Base-by-base conservation (phyloP, 1,140 invertebrate genomes). In the Brachionus angularis region DNA sequence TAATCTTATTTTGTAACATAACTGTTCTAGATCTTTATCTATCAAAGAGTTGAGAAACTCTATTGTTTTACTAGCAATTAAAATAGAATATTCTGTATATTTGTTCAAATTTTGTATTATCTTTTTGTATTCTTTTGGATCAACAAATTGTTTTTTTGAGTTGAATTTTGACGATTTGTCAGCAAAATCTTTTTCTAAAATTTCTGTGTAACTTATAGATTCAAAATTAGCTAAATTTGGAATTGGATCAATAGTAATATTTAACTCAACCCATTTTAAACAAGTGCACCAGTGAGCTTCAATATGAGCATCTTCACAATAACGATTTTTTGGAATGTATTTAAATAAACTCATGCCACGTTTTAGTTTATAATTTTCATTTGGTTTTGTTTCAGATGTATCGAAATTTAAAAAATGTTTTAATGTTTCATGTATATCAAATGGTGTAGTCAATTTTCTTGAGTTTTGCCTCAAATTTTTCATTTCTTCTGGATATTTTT, bases 221-320 rank as follows among this genome's bases (percentile, higher is more conserved):
- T 21, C 2, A n/a, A n/a, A n/a, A 25, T 5, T n/a, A n/a, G 1
- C 18, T 80, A 79, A 78, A 62, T 80, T 73, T 55, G 81, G 44
- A 81, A 81, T 34, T 75, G 70, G 50, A 83, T 76, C 0, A 77
- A 79, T 0, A 75, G 44, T 33, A 16, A 55, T 58, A 34, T 79
- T 64, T 1, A 87, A 77, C 73, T 83, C 76, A 74, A 86, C 76
- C 89, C 91, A 93, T 3, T 85, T 84, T 3, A 94, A 82, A 76
- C 93, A 96, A 16, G 91, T 88, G 76, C 93, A 96, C 93, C 93
- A 96, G 79, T 96, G 93, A 0, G 91, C 87, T 77, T 91, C 89
- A 55, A 96, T 91, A 31, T 87, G 89, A 3, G 92, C 92, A 79
- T 92, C 86, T n/a, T 85, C 83, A 78, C 92, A 95, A 3, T 88